Conservation (phyloP, 1,140 invertebrate genomes). For the Drosophila busckii region DNA sequence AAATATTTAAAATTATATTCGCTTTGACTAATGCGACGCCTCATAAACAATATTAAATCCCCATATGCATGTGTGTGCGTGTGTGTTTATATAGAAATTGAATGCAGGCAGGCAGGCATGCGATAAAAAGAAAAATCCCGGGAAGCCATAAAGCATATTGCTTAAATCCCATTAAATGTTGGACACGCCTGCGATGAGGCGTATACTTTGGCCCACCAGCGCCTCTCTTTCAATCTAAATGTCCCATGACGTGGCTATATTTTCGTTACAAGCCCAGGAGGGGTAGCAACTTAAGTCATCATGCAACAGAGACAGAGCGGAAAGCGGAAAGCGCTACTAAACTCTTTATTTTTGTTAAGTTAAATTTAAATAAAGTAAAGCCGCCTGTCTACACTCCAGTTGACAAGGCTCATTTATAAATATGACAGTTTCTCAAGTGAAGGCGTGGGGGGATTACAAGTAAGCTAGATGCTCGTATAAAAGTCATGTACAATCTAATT, state of each 20-base stretch:
- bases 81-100: conserved; percentile 19
- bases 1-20: conserved; percentile 58
- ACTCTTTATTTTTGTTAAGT: too few relatives aligned
- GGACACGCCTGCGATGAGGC: conserved; percentile 7
- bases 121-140: conserved; percentile 18
- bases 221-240: conserved; percentile 65
- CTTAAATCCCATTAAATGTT: conserved; percentile 58
- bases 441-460: not conserved
- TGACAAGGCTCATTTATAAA: conserved; percentile 61
- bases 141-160: conserved; percentile 25
- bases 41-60: conserved; percentile 74
- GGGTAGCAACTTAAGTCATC: too few relatives aligned
- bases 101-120: conserved; percentile 12
- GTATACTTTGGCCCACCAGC: conserved; percentile 12
- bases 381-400: conserved; percentile 50
- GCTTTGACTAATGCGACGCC: conserved; percentile 56
- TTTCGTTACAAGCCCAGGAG: conserved; percentile 36
- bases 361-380: conserved; percentile 12
- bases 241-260: conserved; percentile 66
- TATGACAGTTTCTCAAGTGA: conserved; percentile 61
- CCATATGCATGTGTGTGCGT: conserved; percentile 8
- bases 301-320: too few relatives aligned
- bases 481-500: too few relatives aligned
- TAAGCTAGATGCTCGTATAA: too few relatives aligned
- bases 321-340: too few relatives aligned